Conservation (phyloP, 2,888 invertebrate genomes). For the Cryptophagus acutangulus region DNA sequence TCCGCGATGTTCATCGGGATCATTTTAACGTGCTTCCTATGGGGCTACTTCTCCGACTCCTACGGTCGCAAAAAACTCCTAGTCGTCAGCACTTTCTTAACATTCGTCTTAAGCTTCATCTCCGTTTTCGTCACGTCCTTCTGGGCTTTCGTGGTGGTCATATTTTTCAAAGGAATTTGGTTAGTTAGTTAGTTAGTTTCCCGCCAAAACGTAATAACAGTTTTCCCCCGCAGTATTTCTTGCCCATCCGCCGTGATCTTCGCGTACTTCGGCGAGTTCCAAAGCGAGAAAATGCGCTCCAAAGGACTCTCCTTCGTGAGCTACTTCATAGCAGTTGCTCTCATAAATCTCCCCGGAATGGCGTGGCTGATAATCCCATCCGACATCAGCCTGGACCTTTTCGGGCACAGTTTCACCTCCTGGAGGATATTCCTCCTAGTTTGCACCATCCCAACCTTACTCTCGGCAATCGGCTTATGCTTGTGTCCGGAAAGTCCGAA, state of each 20-base stretch:
- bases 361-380: slow-evolving; percentile 24
- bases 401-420: slow-evolving; percentile 20
- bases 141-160: slow-evolving; percentile 22
- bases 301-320: slow-evolving; percentile 45
- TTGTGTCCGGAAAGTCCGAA: slow-evolving; percentile 33
- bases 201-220: neutral
- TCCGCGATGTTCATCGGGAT: slow-evolving; percentile 24
- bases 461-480: slow-evolving; percentile 23
- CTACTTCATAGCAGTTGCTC: slow-evolving; percentile 36
- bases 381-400: slow-evolving; percentile 16
- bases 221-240: slow-evolving; percentile 38
- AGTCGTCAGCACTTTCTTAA: slow-evolving; percentile 19
- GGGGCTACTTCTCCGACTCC: slow-evolving; percentile 29
- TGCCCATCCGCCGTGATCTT: slow-evolving; percentile 47
- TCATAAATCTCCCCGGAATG: slow-evolving; percentile 21
- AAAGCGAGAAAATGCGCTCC: slow-evolving; percentile 39
- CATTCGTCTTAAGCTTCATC: slow-evolving; percentile 18
- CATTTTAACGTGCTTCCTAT: slow-evolving; percentile 21
- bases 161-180: slow-evolving; percentile 27
- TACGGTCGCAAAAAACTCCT: slow-evolving; percentile 24
- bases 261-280: slow-evolving; percentile 49
- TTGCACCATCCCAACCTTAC: slow-evolving; percentile 21
- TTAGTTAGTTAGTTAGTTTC: too few relatives aligned
- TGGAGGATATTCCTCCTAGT: slow-evolving; percentile 30
- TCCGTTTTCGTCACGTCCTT: slow-evolving; percentile 21